A percentile compares a stretch with the other conserved stretches of the same genome.
Conservation (phyloP, 2,888 invertebrate genomes). For the Gnatocerus cornutus region DNA sequence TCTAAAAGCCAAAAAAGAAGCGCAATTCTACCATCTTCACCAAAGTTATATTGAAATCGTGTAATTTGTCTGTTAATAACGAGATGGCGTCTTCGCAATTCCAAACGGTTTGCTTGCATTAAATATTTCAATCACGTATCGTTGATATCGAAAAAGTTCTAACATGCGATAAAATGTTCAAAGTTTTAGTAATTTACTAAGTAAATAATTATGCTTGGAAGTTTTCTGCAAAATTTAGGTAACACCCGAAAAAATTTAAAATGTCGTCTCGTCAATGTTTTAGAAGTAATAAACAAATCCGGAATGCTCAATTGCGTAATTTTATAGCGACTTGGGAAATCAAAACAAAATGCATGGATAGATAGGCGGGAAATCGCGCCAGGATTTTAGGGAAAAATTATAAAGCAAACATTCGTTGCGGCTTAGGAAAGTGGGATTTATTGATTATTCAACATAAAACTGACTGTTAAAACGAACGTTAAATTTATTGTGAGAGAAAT, state of each 20-base stretch:
- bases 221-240: background rate
- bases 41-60: background rate
- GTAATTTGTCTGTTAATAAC: constrained; percentile 8
- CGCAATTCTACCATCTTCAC: background rate
- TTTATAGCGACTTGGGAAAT: constrained; percentile 33
- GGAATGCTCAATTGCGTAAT: constrained; percentile 13
- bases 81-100: constrained; percentile 9
- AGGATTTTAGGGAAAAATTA: constrained; percentile 18
- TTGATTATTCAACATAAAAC: background rate
- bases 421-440: background rate
- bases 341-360: constrained; percentile 27
- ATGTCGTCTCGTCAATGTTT: constrained; percentile 4
- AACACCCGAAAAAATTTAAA: background rate
- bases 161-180: background rate
- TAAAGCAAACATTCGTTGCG: constrained; percentile 3
- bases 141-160: constrained; percentile 17
- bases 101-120: constrained; percentile 1
- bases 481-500: background rate
- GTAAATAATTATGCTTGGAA: background rate
- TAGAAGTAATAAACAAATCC: constrained; percentile 20
- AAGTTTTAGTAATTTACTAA: background rate
- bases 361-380: constrained; percentile 1
- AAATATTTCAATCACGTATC: constrained; percentile 12
- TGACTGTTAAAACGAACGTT: background rate
- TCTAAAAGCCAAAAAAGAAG: background rate